A percentile compares a stretch with the other conserved stretches of the same genome.
These are phyloP conservation scores for Ameiurus melas DNA, from an alignment of 2,113 vertebrate species.

Conservation along the genomic window DNA sequence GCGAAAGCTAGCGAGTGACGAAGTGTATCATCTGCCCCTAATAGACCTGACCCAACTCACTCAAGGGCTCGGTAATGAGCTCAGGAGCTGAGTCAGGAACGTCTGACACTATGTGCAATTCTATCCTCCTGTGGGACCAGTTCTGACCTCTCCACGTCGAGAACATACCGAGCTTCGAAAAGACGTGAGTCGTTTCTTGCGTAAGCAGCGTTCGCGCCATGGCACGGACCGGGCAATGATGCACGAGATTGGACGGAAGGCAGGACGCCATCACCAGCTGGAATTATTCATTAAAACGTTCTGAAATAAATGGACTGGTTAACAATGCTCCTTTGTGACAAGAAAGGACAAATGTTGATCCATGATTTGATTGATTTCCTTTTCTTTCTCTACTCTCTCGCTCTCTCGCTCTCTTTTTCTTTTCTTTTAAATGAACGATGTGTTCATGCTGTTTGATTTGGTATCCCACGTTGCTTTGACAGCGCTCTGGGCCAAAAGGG, in stretches of 20 bases:
- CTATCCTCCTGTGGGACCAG: background rate
- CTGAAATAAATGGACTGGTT: slow-evolving; percentile 30
- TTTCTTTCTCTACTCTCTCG: slow-evolving; percentile 31
- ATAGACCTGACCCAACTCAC: background rate
- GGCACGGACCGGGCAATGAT: slow-evolving; percentile 35
- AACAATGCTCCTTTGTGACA: slow-evolving; percentile 58
- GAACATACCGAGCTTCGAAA: slow-evolving; percentile 44
- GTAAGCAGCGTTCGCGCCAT: background rate
- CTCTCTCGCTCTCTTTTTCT: slow-evolving; percentile 19
- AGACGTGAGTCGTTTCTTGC: background rate
- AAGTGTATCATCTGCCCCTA: background rate
- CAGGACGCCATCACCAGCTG: slow-evolving; percentile 14
- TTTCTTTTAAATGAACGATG: slow-evolving; percentile 57
- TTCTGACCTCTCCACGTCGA: background rate
- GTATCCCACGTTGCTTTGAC: slow-evolving; percentile 63
- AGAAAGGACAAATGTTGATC: slow-evolving; percentile 46
- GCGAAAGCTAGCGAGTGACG: background rate
- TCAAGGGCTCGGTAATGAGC: slow-evolving; percentile 37
- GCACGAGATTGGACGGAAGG: background rate
- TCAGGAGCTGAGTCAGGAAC: background rate
- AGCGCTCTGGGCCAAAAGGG: slow-evolving; percentile 67
- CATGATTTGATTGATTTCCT: slow-evolving; percentile 35
- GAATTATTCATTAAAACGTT: slow-evolving; percentile 30
- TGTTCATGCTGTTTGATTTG: slow-evolving; percentile 48
- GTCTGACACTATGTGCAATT: slow-evolving; percentile 10